Evolutionary conservation across 2,113 vertebrate species (phyloP), one percentile per base, ranked within the genome.

Genomic region (Forbesichthys papilliferus): DNA sequence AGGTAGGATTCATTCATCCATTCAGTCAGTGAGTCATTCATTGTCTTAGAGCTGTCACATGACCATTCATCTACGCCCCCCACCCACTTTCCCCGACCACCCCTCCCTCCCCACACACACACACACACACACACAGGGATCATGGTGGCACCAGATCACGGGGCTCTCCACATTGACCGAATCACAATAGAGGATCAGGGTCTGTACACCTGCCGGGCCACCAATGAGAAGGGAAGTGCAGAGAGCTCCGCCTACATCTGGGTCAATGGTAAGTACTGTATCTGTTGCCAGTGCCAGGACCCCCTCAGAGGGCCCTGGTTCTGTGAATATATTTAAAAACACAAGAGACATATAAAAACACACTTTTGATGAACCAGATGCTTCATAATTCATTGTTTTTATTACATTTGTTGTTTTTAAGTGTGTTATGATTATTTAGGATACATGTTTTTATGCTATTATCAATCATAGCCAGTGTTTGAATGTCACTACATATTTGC

Each of bases 101-200:
- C 16, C 16, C 16, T 16, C 59, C 11, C 18, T 8, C 52, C n/a
- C 9, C 33, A 34, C 55, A 60, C 33, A 47, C 86, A 27, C 27
- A 27, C 36, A 1, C 18, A 10, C 52, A 9, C 9, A 27, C 27
- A 27, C 33, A 27, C 79, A 98, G 97, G 97, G 81, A 94, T 98
- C 71, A 92, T 95, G 80, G 90, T 98, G 78, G 93, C 92, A 52
- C 87, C 93, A 0, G 93, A 93, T 87, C 95, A 93, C 71, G 93
- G 93, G 70, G 94, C 88, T 3, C 92, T 98, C 78, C 91, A 96
- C 86, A 97, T 98, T 77, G 95, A 96, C 83, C 94, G 96, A 80
- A 93, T 96, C 67, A 95, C 94, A 68, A 90, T 88, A 66, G 95
- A 97, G 71, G 97, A 98, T 63, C 94, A 96, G 88, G 97, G 97